Evolutionary conservation across 2,797 vertebrate genomes (phyloP).

Genomic region (Pangasius larnaudii): DNA sequence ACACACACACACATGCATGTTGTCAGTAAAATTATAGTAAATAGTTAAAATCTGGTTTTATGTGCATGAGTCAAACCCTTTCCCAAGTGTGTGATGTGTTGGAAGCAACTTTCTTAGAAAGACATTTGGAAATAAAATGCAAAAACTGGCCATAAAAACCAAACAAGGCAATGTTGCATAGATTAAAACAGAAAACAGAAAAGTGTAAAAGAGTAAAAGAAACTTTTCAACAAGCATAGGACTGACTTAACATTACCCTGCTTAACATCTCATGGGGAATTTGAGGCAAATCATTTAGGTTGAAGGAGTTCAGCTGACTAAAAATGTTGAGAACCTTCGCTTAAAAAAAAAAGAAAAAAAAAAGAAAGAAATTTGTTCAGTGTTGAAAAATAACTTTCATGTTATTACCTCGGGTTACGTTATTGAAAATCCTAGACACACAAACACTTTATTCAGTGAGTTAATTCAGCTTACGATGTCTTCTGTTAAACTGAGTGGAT

Average conservation of each 20-base stretch:
- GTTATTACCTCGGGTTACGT: neutral
- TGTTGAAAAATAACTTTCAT: neutral
- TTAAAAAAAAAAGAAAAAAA: neutral
- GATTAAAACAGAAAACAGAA: neutral
- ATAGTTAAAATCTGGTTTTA: neutral
- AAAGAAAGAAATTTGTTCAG: neutral
- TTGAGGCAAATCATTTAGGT: neutral
- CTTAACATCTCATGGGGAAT: neutral
- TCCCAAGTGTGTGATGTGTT: neutral
- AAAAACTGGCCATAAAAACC: neutral
- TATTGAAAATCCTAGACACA: neutral
- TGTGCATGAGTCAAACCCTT: neutral
- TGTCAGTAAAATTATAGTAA: no score
- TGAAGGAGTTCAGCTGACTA: neutral
- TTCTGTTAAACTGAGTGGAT: constrained; percentile 23
- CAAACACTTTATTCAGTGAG: constrained; percentile 1
- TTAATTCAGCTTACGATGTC: neutral
- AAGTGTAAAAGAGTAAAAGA: neutral
- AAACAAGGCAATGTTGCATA: neutral
- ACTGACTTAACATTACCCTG: neutral
- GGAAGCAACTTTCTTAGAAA: neutral
- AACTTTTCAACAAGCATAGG: neutral
- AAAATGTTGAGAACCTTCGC: neutral
- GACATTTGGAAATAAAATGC: neutral
- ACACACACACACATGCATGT: no score